Percentiles rank a stretch among this genome's conserved stretches.
phyloP scores from a whole-genome alignment of 2,797 vertebrate species.

The Denticeps clupeoides region DNA sequence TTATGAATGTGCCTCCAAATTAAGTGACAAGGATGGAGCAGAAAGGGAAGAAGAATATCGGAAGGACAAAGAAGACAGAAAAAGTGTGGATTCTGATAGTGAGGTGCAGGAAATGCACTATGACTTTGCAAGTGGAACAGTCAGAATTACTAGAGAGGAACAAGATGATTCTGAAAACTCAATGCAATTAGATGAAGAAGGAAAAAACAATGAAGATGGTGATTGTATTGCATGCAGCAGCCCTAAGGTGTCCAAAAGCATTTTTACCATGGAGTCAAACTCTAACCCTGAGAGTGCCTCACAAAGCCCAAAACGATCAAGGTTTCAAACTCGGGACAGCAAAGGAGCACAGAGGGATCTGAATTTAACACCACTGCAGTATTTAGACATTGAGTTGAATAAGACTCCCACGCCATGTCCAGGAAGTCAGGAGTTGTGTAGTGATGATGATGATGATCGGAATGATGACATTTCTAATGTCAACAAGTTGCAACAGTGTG shows the following conservation, averaged over 20 bases:
- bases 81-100: constrained; percentile 47
- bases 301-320: background rate
- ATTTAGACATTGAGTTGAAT: too few species aligned
- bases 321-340: too few species aligned
- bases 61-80: constrained; percentile 28
- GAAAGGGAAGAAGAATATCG: constrained; percentile 9
- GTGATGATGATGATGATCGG: too few species aligned
- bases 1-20: constrained; percentile 26
- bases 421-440: too few species aligned
- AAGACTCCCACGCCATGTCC: too few species aligned
- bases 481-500: background rate
- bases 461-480: too few species aligned
- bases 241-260: background rate
- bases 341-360: too few species aligned
- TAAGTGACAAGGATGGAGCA: constrained; percentile 17
- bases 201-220: too few species aligned
- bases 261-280: background rate
- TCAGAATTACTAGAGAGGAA: constrained; percentile 25
- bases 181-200: background rate
- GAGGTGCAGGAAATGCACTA: constrained; percentile 36
- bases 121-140: constrained; percentile 32
- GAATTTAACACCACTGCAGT: too few species aligned
- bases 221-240: background rate
- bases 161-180: constrained; percentile 15
- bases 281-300: background rate